Evolutionary conservation across 2,113 vertebrate genomes (phyloP), one percentile per base, ranked within the genome.

Genomic region (Melanerpes aurifrons): DNA sequence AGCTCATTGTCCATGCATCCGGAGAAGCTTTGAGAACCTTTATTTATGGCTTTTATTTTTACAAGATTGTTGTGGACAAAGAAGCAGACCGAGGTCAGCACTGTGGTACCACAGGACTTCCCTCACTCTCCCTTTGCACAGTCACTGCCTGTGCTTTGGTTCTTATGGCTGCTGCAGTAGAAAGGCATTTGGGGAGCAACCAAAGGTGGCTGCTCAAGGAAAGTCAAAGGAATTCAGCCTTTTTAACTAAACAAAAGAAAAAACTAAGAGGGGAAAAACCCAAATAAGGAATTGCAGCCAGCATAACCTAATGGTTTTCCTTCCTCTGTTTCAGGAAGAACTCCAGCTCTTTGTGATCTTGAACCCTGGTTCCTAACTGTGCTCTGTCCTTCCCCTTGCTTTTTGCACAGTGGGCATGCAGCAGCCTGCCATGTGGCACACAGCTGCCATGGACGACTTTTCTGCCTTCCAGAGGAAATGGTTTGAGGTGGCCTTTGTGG

Each of bases 11-110:
- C 6, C 99, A 99, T 3, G 99, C 99, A 2, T 99, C 99, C 31
- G 99, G 99, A 45, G 99, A 99, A 68, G 98, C 98, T 54, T 98
- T 99, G 97, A 97, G 99, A 69, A 99, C 98, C 43, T 99, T 99
- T 63, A 98, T 99, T 92, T 99, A 99, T 4, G 99, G 99, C 40
- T 99, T 99, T 98, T 99, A 99, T 97, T 98, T 99, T 97, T 99
- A 99, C 98, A 98, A 98, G 96, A 99, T 99, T 14, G 98, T 98
- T 7, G 95, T 97, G 67, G 99, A 99, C 93, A 99, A 98, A 88
- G 99, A 99, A 25, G 96, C 97, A n/a, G 98, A 99, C 35, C 95
- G 98, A 97, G 98, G 98, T 98, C 90, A 96, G 97, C 92, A 64
- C 17, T 68, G 47, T 48, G 32, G 75, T 90, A 31, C 25, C 91